A percentile compares a stretch with the other conserved stretches of the same genome.
Evolutionary conservation across 2,797 vertebrate species (phyloP).

Genomic region (Crenuchus spilurus): DNA sequence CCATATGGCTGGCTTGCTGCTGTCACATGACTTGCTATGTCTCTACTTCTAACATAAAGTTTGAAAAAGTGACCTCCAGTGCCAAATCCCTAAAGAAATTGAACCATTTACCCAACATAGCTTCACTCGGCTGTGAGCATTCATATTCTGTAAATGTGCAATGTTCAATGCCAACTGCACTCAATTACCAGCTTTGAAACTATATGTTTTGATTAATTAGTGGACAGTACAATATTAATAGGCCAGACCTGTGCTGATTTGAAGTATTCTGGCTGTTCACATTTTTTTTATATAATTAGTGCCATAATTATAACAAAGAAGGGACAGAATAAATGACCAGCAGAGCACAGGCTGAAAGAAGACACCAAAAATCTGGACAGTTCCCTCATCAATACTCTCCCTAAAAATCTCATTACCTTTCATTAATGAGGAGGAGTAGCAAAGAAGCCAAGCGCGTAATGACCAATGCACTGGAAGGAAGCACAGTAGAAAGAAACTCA

Average conservation of each 20-base stretch:
- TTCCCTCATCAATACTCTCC: slow-evolving; percentile 21
- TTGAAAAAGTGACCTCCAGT: neutral
- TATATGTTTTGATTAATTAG: neutral
- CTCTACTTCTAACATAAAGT: neutral
- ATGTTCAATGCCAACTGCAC: neutral
- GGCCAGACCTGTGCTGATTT: slow-evolving; percentile 2
- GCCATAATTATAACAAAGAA: slow-evolving; percentile 7
- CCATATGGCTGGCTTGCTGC: neutral
- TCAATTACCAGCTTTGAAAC: neutral
- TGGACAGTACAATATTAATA: neutral
- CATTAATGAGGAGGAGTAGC: slow-evolving; percentile 34
- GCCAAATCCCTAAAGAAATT: neutral
- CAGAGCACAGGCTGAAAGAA: slow-evolving; percentile 25
- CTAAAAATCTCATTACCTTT: slow-evolving; percentile 52
- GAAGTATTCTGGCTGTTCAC: slow-evolving; percentile 3
- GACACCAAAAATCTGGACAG: slow-evolving; percentile 21
- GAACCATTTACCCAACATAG: neutral
- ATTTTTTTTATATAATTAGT: slow-evolving; percentile 8
- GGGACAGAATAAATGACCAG: slow-evolving; percentile 13
- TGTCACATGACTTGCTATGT: neutral
- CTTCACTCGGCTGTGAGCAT: neutral
- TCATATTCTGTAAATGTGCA: neutral
- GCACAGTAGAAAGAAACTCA: neutral
- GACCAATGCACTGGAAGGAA: slow-evolving; percentile 13
- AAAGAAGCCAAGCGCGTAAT: slow-evolving; percentile 42